phyloP scores from a whole-genome alignment of 2,113 vertebrate species.

The Ctenodactylus gundi region DNA sequence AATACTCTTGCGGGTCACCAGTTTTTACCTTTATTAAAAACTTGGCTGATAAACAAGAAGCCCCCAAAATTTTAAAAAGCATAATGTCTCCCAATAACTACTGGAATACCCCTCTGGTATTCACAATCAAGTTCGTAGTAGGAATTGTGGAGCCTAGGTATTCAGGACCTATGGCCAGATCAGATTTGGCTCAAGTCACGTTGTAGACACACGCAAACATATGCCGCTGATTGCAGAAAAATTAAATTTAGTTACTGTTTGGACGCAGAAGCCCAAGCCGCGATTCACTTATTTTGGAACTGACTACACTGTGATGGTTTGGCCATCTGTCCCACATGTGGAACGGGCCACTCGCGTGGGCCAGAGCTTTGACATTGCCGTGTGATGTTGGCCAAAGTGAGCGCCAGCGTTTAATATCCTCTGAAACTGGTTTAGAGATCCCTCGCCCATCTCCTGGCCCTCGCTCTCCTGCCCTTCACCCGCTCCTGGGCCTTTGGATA shows the following conservation, averaged over 20 bases:
- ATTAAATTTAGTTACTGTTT: conserved; percentile 79
- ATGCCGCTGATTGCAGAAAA: conserved; percentile 77
- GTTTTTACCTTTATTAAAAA: not conserved
- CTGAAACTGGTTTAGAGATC: conserved; percentile 55
- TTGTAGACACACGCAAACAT: conserved; percentile 79
- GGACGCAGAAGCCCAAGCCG: conserved; percentile 68
- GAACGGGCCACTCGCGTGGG: not conserved
- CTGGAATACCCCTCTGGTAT: not conserved
- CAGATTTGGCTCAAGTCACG: conserved; percentile 73
- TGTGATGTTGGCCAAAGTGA: conserved; percentile 47
- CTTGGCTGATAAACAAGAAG: conserved; percentile 59
- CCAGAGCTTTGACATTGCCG: conserved; percentile 54
- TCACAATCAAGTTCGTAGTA: conserved; percentile 28
- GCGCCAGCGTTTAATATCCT: conserved; percentile 58
- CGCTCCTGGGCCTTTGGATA: not conserved
- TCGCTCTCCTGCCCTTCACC: too few species aligned
- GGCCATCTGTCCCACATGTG: conserved; percentile 79
- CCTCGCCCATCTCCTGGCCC: not conserved
- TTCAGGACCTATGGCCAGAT: conserved; percentile 67
- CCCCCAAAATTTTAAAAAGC: too few species aligned
- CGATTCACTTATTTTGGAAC: conserved; percentile 77
- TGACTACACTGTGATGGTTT: conserved; percentile 66
- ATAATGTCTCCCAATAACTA: too few species aligned
- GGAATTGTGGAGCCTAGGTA: not conserved
- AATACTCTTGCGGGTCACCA: not conserved